phyloP scores from a whole-genome alignment of 2,888 invertebrate species.

The Automeris io region DNA sequence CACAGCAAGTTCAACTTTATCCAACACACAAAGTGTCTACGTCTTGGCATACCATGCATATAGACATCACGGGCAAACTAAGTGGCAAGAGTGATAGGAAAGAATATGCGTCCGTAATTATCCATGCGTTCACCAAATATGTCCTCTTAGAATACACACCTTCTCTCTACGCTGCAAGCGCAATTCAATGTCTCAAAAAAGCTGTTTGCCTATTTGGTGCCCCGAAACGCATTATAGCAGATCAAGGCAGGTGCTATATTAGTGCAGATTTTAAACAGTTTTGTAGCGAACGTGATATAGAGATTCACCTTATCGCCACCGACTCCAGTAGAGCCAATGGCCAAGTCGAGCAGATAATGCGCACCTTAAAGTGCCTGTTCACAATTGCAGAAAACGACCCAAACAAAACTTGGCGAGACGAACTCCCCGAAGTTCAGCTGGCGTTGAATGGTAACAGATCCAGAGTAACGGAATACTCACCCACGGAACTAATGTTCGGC shows the following conservation, averaged over 20 bases:
- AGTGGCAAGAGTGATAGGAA: conserved; percentile 25
- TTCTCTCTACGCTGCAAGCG: conserved; percentile 12
- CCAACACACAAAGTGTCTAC: conserved; percentile 16
- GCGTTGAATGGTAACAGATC: conserved; percentile 17
- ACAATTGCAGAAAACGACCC: conserved; percentile 11
- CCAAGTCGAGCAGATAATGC: conserved; percentile 17
- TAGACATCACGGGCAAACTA: conserved; percentile 23
- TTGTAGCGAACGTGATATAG: conserved; percentile 16
- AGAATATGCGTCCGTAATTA: conserved; percentile 22
- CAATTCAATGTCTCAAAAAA: conserved; percentile 15
- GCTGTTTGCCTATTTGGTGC: conserved; percentile 21
- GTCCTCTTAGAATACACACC: conserved; percentile 16
- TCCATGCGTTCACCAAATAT: conserved; percentile 25
- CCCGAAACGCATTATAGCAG: conserved; percentile 17
- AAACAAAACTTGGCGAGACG: conserved; percentile 19
- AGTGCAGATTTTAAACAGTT: conserved; percentile 17
- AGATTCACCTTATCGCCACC: conserved; percentile 22
- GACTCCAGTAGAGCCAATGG: conserved; percentile 19
- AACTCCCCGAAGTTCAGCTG: conserved; percentile 17
- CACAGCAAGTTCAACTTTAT: conserved; percentile 15
- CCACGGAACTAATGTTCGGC: conserved; percentile 14
- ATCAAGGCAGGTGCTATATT: conserved; percentile 18
- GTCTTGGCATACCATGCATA: conserved; percentile 26
- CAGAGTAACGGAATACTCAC: conserved; percentile 14
- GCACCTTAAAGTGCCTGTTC: conserved; percentile 14